Percentiles rank a stretch among this genome's conserved stretches.
phyloP scores from a whole-genome alignment of 2,797 vertebrate species.

The Heliangelus exortis region DNA sequence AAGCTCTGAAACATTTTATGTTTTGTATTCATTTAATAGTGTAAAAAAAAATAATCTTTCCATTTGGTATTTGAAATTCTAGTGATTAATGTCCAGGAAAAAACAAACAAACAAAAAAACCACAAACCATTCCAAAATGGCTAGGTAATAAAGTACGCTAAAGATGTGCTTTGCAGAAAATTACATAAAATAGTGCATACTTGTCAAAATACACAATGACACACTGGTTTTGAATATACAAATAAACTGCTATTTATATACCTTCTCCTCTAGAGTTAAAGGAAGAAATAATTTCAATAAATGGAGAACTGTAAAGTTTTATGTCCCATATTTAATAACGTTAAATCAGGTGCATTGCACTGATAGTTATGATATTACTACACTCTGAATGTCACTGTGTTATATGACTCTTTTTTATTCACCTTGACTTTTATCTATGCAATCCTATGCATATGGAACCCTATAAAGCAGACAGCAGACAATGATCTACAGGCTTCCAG shows the following conservation, averaged over 20 bases:
- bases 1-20: conserved; percentile 9
- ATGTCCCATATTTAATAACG: neutral
- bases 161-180: neutral
- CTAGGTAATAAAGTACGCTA: neutral
- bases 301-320: conserved; percentile 36
- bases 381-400: neutral
- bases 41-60: conserved; percentile 20
- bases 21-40: neutral
- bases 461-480: neutral
- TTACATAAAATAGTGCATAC: neutral
- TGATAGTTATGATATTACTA: neutral
- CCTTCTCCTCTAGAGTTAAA: neutral
- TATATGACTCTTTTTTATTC: neutral
- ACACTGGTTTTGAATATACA: neutral
- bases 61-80: neutral
- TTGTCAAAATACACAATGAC: neutral
- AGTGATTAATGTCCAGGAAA: neutral
- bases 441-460: neutral
- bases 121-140: neutral
- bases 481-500: neutral
- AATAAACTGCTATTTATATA: neutral
- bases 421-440: neutral
- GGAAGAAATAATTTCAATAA: conserved; percentile 17
- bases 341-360: neutral
- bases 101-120: neutral